These are phyloP conservation scores for Lepidocolaptes lacrymiger DNA, from an alignment of 2,797 vertebrate species.

Conservation along the genomic window DNA sequence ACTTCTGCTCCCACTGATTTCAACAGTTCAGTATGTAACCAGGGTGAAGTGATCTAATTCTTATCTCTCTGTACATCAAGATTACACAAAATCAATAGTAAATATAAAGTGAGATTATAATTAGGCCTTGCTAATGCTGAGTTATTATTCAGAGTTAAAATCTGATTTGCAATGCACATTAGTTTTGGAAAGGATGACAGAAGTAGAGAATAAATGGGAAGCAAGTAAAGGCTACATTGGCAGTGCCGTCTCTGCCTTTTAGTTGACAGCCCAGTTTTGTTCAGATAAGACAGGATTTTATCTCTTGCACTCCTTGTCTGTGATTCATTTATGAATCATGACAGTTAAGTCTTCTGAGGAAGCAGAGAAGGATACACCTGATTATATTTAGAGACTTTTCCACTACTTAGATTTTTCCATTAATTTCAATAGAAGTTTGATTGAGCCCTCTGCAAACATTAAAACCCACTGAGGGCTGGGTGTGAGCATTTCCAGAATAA, in stretches of 20 bases:
- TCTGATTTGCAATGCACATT: conserved; percentile 27
- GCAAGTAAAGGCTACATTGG: background rate
- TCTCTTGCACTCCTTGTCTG: background rate
- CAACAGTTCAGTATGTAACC: background rate
- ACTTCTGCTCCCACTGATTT: background rate
- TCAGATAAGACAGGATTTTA: background rate
- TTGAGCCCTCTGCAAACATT: conserved; percentile 20
- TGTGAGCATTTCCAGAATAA: conserved; percentile 34
- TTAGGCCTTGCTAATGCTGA: conserved; percentile 3
- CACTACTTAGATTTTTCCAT: conserved; percentile 48
- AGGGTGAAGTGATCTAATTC: background rate
- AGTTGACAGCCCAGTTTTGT: background rate
- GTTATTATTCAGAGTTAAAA: conserved; percentile 47
- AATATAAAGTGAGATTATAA: conserved; percentile 27
- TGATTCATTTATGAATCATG: background rate
- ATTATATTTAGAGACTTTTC: conserved; percentile 47
- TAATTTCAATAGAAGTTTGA: conserved; percentile 38
- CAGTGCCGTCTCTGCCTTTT: background rate
- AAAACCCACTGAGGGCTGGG: conserved; percentile 52
- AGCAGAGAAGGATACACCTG: background rate
- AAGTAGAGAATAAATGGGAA: background rate
- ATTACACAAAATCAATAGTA: conserved; percentile 29
- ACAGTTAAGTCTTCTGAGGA: background rate
- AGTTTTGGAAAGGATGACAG: background rate
- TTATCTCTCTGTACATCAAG: conserved; percentile 19